Conservation (phyloP, 2,888 invertebrate genomes). For the Drosophila bunnanda region DNA sequence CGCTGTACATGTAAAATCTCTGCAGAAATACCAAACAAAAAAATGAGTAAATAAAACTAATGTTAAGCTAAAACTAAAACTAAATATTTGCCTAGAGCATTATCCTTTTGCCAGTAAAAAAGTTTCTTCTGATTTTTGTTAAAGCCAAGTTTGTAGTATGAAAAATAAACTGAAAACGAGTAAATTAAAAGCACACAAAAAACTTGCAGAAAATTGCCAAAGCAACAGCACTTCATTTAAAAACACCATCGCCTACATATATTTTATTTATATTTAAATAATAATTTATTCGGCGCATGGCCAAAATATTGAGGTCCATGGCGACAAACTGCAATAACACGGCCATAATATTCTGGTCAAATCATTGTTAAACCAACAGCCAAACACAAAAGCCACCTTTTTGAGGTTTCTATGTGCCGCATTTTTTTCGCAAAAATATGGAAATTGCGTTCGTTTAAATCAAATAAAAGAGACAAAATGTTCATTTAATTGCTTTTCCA, state of each 20-base stretch:
- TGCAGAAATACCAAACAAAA: conserved; percentile 18
- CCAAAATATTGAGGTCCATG: conserved; percentile 59
- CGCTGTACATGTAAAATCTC: conserved; percentile 25
- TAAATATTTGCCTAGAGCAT: background rate
- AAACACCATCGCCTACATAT: background rate
- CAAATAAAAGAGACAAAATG: conserved; percentile 60
- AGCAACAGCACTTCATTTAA: conserved; percentile 5
- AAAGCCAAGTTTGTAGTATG: conserved; percentile 2
- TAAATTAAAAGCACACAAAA: conserved; percentile 7
- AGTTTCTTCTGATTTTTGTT: background rate
- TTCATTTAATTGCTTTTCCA: conserved; percentile 70
- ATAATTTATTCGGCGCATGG: conserved; percentile 35
- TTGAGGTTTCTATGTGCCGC: conserved; percentile 63
- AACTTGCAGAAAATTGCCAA: conserved; percentile 9
- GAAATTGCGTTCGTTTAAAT: conserved; percentile 50
- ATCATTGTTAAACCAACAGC: conserved; percentile 68
- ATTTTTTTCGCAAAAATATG: conserved; percentile 49
- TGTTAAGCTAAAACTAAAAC: conserved; percentile 3
- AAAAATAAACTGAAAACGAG: conserved; percentile 3
- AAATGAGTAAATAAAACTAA: background rate
- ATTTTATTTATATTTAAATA: conserved; percentile 27
- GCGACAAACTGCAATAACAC: conserved; percentile 59
- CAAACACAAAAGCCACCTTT: conserved; percentile 76
- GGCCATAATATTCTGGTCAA: conserved; percentile 56
- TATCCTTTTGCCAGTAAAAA: background rate